These are phyloP conservation scores for Poeciliopsis paucimaculata DNA, from an alignment of 2,797 vertebrate species.

Conservation along the genomic window DNA sequence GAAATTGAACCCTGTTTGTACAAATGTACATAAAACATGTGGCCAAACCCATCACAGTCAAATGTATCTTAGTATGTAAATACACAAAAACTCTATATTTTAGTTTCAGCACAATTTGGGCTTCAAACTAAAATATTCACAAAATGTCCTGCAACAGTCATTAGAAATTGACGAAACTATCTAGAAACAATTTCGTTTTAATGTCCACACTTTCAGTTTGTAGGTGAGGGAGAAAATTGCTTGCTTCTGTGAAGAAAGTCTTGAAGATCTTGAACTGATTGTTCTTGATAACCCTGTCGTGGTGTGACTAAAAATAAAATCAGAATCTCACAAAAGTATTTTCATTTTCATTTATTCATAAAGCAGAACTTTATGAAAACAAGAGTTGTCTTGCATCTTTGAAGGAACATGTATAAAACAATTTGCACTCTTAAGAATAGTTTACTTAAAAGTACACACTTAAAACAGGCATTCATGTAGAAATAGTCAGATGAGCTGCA, in stretches of 20 bases:
- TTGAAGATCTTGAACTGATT: neutral
- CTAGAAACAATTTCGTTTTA: neutral
- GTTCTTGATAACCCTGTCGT: neutral
- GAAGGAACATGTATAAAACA: neutral
- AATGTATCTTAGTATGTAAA: neutral
- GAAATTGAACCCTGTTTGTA: neutral
- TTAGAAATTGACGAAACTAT: neutral
- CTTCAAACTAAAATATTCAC: neutral
- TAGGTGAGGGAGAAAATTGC: neutral
- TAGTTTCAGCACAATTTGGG: neutral
- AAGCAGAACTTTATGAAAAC: neutral
- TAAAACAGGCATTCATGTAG: neutral
- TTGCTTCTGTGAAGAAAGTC: neutral
- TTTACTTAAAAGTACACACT: neutral
- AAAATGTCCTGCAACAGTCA: neutral
- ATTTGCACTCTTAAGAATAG: neutral
- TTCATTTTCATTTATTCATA: neutral
- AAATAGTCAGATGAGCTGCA: neutral
- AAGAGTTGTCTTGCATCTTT: neutral
- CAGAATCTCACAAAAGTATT: neutral
- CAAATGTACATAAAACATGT: neutral
- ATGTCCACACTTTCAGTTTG: neutral
- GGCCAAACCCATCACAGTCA: neutral
- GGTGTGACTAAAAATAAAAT: neutral
- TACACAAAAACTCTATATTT: neutral